These are phyloP conservation scores for Hirtodrosophila confusa DNA, from an alignment of 2,888 invertebrate genomes.

Conservation along the genomic window DNA sequence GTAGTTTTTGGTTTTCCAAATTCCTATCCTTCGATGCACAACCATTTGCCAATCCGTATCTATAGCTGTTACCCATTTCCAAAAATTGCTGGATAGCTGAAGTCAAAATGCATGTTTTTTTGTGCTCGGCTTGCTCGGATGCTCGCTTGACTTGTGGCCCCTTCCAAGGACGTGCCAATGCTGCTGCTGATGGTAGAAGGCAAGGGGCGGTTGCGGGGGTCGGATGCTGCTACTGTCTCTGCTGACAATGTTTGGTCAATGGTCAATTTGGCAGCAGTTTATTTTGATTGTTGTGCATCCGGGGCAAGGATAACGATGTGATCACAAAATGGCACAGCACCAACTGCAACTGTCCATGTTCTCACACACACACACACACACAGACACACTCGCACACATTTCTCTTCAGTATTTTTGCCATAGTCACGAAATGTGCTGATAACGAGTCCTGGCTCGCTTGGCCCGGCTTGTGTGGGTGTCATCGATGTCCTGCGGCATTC, in stretches of 20 bases:
- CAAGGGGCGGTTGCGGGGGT: background rate
- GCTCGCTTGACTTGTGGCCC: slow-evolving; percentile 53
- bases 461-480: background rate
- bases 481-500: slow-evolving; percentile 36
- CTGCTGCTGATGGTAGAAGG: slow-evolving; percentile 27
- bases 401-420: slow-evolving; percentile 56
- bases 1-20: slow-evolving; percentile 11
- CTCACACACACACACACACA: slow-evolving; percentile 11
- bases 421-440: slow-evolving; percentile 73
- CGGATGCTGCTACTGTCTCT: slow-evolving; percentile 19
- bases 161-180: slow-evolving; percentile 63
- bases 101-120: slow-evolving; percentile 35
- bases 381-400: slow-evolving; percentile 2
- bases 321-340: slow-evolving; percentile 63
- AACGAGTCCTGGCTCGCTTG: slow-evolving; percentile 38
- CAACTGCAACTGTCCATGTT: slow-evolving; percentile 45
- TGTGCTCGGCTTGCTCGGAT: slow-evolving; percentile 18
- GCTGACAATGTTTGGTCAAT: slow-evolving; percentile 72
- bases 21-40: slow-evolving; percentile 23
- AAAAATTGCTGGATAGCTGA: slow-evolving; percentile 28
- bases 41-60: background rate
- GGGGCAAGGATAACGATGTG: slow-evolving; percentile 76
- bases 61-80: slow-evolving; percentile 10
- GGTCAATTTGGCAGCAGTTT: slow-evolving; percentile 81
- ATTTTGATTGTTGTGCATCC: slow-evolving; percentile 79